Conservation (phyloP, 1,140 invertebrate species). For the Plodia interpunctella region DNA sequence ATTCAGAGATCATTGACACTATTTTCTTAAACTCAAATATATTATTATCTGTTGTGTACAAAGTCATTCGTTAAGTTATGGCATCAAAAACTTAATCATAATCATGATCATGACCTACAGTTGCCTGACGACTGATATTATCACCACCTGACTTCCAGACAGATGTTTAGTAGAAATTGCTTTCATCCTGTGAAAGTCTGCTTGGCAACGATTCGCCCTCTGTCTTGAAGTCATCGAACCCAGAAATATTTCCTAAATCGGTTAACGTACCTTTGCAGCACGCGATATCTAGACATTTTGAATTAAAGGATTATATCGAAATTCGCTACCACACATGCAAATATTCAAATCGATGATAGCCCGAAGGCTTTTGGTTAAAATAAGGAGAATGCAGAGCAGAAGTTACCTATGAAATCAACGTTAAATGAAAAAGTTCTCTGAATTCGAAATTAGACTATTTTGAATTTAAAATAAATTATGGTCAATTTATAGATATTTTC, state of each 20-base stretch:
- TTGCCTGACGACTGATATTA: slow-evolving; percentile 3
- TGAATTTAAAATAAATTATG: too few relatives aligned
- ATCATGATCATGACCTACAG: not conserved
- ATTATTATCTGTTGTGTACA: too few relatives aligned
- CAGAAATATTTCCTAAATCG: slow-evolving; percentile 66
- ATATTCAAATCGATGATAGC: slow-evolving; percentile 38
- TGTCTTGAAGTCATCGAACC: slow-evolving; percentile 63
- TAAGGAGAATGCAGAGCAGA: not conserved
- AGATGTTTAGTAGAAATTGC: slow-evolving; percentile 32
- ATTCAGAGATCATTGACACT: too few relatives aligned
- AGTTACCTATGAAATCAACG: too few relatives aligned
- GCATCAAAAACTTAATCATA: too few relatives aligned
- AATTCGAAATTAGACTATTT: too few relatives aligned
- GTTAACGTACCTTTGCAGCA: slow-evolving; percentile 54
- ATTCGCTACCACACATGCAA: slow-evolving; percentile 54
- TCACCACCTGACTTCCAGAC: slow-evolving; percentile 10
- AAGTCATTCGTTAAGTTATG: too few relatives aligned
- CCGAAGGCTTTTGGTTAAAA: slow-evolving; percentile 13
- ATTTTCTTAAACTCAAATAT: too few relatives aligned
- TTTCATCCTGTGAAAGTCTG: slow-evolving; percentile 39
- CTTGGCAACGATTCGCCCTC: slow-evolving; percentile 47
- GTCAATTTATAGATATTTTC: too few relatives aligned
- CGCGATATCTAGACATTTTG: slow-evolving; percentile 39
- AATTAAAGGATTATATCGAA: slow-evolving; percentile 37
- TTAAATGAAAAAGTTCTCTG: too few relatives aligned